Conservation (phyloP, 2,888 invertebrate species). For the Phragmatobia fuliginosa region DNA sequence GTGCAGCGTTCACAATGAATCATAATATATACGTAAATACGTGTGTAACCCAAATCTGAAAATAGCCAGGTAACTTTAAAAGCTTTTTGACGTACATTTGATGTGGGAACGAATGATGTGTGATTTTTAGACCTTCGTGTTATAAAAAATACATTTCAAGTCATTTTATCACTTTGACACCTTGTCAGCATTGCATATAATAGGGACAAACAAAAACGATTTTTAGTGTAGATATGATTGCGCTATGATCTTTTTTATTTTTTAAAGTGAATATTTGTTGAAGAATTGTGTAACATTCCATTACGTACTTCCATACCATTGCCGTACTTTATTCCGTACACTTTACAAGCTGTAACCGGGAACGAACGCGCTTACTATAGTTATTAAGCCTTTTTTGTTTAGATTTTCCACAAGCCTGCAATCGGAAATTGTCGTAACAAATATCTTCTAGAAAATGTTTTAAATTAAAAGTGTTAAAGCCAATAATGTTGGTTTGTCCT, state of each 20-base stretch:
- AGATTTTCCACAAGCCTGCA: no score
- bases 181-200: constrained; percentile 31
- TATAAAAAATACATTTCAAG: constrained; percentile 36
- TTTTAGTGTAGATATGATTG: neutral
- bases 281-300: no score
- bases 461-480: no score
- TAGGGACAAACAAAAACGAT: constrained; percentile 6
- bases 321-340: no score
- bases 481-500: no score
- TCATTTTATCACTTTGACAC: constrained; percentile 28
- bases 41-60: constrained; percentile 21
- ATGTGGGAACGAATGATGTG: constrained; percentile 23
- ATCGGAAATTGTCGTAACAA: no score
- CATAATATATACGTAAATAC: neutral
- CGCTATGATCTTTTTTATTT: no score
- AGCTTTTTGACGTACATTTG: constrained; percentile 47
- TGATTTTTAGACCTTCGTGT: constrained; percentile 32
- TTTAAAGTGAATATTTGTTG: no score
- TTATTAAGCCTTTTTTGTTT: no score
- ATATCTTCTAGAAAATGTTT: no score
- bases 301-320: no score
- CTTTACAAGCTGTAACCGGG: neutral
- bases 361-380: no score
- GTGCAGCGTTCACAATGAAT: constrained; percentile 9
- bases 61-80: constrained; percentile 35